Evolutionary conservation across 2,888 invertebrate genomes (phyloP).

Genomic region (Drosophila stalkeri): DNA sequence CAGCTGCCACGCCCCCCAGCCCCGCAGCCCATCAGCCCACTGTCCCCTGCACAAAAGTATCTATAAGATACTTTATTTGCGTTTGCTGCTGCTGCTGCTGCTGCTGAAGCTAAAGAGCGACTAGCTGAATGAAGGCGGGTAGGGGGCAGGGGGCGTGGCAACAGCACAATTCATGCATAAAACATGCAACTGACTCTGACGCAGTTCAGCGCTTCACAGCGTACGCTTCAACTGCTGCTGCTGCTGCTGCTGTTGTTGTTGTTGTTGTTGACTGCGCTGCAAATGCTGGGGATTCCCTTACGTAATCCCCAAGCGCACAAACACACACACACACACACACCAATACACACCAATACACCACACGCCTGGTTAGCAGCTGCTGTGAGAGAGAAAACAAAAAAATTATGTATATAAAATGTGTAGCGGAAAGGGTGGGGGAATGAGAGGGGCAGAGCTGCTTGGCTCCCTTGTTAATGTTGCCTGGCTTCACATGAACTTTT

Average conservation of each 20-base stretch:
- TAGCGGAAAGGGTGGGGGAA: neutral
- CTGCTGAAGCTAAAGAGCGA: neutral
- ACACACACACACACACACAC: constrained; percentile 40
- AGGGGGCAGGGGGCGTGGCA: neutral
- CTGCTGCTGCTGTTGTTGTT: constrained; percentile 72
- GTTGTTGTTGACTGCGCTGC: constrained; percentile 69
- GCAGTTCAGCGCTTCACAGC: constrained; percentile 60
- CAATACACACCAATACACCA: constrained; percentile 33
- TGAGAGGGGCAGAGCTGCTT: neutral
- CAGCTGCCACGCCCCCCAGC: constrained; percentile 22
- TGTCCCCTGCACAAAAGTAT: constrained; percentile 32
- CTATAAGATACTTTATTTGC: constrained; percentile 62
- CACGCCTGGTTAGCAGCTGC: constrained; percentile 37
- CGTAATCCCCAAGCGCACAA: constrained; percentile 80
- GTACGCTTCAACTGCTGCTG: constrained; percentile 44
- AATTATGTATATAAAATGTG: constrained; percentile 17
- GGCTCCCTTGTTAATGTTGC: constrained; percentile 60
- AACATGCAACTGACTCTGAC: constrained; percentile 66
- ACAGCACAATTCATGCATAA: constrained; percentile 58
- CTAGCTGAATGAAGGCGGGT: neutral
- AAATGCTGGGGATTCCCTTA: constrained; percentile 84
- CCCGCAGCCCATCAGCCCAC: neutral
- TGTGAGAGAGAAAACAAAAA: constrained; percentile 45
- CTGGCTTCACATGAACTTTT: constrained; percentile 73
- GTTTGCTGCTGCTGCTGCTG: constrained; percentile 24